Evolutionary conservation across 2,113 vertebrate species (phyloP).

Genomic region (Tapirus terrestris): DNA sequence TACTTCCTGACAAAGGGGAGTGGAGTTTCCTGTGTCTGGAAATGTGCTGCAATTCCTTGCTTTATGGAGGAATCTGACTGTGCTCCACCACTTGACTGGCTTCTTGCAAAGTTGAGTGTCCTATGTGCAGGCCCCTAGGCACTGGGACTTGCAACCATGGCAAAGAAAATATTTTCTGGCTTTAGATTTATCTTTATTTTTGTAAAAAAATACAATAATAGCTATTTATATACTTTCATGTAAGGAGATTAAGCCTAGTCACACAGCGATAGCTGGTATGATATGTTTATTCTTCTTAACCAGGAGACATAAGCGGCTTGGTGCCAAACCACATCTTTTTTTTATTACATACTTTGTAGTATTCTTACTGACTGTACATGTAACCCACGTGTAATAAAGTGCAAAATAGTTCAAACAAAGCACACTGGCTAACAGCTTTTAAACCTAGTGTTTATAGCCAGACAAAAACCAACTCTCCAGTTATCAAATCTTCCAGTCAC

Average conservation of each 20-base stretch:
- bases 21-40: background rate
- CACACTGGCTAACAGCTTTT: background rate
- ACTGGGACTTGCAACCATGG: background rate
- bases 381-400: background rate
- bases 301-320: background rate
- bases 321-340: background rate
- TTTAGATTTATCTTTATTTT: background rate
- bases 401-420: background rate
- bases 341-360: background rate
- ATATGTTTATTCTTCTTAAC: constrained; percentile 28
- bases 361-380: background rate
- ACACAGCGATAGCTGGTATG: background rate
- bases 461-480: background rate
- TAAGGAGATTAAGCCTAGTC: background rate
- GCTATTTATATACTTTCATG: background rate
- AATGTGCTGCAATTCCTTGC: background rate
- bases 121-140: background rate
- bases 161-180: background rate
- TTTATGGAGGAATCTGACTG: background rate
- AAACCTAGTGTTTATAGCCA: background rate
- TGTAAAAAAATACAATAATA: background rate
- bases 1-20: background rate
- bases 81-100: background rate
- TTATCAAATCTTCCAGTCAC: background rate
- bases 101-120: background rate